A percentile compares a stretch with the other conserved stretches of the same genome.
Evolutionary conservation across 1,140 invertebrate species (phyloP).

Genomic region (Papilio xuthus): DNA sequence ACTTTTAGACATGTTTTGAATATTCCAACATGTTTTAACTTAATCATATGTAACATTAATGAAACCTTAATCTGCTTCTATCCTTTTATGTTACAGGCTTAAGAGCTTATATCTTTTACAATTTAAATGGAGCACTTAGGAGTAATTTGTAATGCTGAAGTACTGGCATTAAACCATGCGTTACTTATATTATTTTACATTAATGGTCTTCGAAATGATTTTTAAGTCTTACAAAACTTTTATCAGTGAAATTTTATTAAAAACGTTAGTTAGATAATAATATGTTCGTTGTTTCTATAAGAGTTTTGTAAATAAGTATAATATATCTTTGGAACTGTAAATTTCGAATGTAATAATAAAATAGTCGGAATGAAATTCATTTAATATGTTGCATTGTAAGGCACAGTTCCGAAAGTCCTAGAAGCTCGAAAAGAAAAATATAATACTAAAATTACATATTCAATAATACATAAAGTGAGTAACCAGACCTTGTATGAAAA

Average conservation of each 20-base stretch:
- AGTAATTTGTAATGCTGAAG: neutral
- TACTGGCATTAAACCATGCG: neutral
- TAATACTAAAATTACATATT: neutral
- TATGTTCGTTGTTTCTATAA: neutral
- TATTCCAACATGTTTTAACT: slow-evolving; percentile 27
- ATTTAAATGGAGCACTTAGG: neutral
- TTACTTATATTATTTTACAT: neutral
- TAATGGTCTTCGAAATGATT: neutral
- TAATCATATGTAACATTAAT: slow-evolving; percentile 13
- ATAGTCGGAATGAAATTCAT: too few relatives aligned
- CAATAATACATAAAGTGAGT: too few relatives aligned
- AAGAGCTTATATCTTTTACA: neutral
- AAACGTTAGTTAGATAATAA: neutral
- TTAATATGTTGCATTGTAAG: too few relatives aligned
- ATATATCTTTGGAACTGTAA: too few relatives aligned
- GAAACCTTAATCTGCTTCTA: slow-evolving; percentile 14
- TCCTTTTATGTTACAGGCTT: neutral
- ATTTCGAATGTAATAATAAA: too few relatives aligned
- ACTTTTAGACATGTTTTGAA: slow-evolving; percentile 35
- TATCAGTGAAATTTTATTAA: neutral
- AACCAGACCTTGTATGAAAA: neutral
- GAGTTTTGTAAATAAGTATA: neutral
- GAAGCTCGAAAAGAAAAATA: neutral
- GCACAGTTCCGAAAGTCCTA: neutral
- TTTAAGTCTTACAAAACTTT: neutral